Evolutionary conservation across 2,113 vertebrate genomes (phyloP), one percentile per base, ranked within the genome.

Genomic region (Sorex araneus): DNA sequence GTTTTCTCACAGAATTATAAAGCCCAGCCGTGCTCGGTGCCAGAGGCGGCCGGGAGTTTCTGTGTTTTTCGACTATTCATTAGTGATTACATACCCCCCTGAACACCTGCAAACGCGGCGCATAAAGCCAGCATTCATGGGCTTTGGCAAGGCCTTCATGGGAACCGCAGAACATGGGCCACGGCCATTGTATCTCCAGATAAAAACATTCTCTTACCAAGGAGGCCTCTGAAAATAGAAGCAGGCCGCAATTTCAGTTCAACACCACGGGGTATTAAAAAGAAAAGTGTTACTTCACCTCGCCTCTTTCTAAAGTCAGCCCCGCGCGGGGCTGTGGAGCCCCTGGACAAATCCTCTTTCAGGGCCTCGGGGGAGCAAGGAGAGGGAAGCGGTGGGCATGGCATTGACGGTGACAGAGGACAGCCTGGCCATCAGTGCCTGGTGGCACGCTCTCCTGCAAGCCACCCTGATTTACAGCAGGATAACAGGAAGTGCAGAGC

Each of bases 51-150:
- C 88, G 95, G 25, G 95, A 96, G 95, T 97, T 95, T 94, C 97
- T 97, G 87, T 96, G 95, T 97, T 92, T 97, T 96, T 97, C 90
- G 85, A 95, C 64, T 71, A 98, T 98, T 98, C 98, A 98, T 97
- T 94, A 96, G 97, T 96, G 98, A 98, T 98, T 98, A 96, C 97
- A 97, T 97, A 97, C 95, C 97, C 95, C 97, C 97, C 93, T 60
- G 96, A 98, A 98, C 98, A 98, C 98, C 98, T 98, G 98, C 98
- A 93, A 97, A 97, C 97, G 94, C 92, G 2, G 93, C 96, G 96
- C 97, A 98, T 98, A 98, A 98, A 98, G 98, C 97, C 50, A 21
- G 97, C 98, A 98, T 98, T 98, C 98, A 98, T 98, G 93, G 97
- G 94, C 77, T 97, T 98, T 98, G 98, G 98, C 98, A 98, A 97